Percentiles rank a stretch among this genome's conserved stretches.
phyloP scores from a whole-genome alignment of 2,888 invertebrate species.

The Temnothorax rugatulus region DNA sequence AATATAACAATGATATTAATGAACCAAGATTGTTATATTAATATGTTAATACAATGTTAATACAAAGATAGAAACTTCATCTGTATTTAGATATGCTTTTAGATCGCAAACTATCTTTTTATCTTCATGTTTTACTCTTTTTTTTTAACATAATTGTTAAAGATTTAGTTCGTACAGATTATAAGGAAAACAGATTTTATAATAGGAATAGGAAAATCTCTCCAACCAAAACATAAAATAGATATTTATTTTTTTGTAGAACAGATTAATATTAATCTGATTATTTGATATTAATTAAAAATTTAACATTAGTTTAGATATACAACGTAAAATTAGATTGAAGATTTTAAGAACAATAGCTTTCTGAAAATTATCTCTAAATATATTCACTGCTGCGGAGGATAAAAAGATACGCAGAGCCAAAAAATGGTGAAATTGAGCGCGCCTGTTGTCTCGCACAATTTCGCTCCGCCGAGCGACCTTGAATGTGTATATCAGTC shows the following conservation, averaged over 20 bases:
- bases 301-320: background rate
- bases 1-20: slow-evolving; percentile 20
- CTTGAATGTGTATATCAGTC: slow-evolving; percentile 66
- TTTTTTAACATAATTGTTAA: background rate
- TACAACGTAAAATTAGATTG: background rate
- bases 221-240: background rate
- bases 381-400: background rate
- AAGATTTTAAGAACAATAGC: background rate
- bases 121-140: background rate
- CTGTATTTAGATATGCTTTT: background rate
- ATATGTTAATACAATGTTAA: background rate
- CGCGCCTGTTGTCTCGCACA: slow-evolving; percentile 50
- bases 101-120: background rate
- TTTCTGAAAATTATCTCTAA: background rate
- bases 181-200: background rate
- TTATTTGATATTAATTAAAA: slow-evolving; percentile 4
- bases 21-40: background rate
- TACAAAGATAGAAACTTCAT: background rate
- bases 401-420: background rate
- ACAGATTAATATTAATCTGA: background rate
- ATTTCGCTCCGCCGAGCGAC: slow-evolving; percentile 62
- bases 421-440: slow-evolving; percentile 16
- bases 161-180: background rate
- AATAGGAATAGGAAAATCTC: background rate
- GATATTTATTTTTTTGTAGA: background rate